Base-by-base conservation (phyloP, 2,888 invertebrate genomes). In the Merodon equestris region DNA sequence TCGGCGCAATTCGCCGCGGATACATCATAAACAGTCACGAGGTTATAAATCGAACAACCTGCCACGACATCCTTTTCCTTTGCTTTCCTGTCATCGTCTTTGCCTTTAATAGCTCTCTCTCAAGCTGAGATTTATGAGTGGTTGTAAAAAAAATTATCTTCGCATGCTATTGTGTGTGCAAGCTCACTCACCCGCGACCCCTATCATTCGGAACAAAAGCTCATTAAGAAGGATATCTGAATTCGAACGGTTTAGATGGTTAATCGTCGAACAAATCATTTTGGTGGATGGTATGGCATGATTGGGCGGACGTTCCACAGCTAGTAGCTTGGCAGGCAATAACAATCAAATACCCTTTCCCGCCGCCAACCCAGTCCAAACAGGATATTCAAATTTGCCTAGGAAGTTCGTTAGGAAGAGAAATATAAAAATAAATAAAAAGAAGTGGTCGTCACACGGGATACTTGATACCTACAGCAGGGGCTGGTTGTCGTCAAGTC, bases 361-460 rank as follows among this genome's bases (percentile, higher is more conserved):
- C n/a, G n/a, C n/a, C n/a, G n/a, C n/a, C n/a, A n/a, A n/a, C 61
- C 51, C 45, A 27, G 34, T 44, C 68, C 63, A 57, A 68, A 74
- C 79, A 79, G 79, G 79, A 79, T 79, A 79, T 79, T 79, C 79
- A 79, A 79, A 79, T 79, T 79, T 79, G 79, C 79, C 79, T 70
- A 74, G 74, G 79, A 74, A 70, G 74, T 74, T 74, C 74, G 66
- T 74, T 74, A 74, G 56, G 64, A 58, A 73, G 63, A 74, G 63
- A 54, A 74, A 70, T 68, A 79, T 63, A 73, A 2, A 27, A 79
- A 79, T 79, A 79, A 79, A 79, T 73, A 79, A 79, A 68, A 74
- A 64, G 56, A 70, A 74, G 74, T 74, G 79, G 60, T 53, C 64
- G 63, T 63, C 57, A 27, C 27, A 27, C 27, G 7, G 27, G 27